phyloP scores from a whole-genome alignment of 35 echinoderm and acorn worm genomes.

The Patiria miniata region DNA sequence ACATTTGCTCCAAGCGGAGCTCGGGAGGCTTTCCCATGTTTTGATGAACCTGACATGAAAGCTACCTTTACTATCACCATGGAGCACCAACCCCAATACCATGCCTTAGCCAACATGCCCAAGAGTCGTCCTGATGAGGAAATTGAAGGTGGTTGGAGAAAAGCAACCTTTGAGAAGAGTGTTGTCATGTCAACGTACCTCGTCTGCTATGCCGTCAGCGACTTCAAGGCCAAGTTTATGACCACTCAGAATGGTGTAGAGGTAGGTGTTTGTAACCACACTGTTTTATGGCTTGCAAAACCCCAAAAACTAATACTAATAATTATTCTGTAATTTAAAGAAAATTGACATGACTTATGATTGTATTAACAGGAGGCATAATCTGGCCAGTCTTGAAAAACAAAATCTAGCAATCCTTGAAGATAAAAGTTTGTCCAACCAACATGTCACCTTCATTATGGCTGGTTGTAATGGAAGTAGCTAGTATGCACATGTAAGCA shows the following conservation, averaged over 20 bases:
- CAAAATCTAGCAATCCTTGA: too few relatives aligned
- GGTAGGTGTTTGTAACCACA: conserved; percentile 26
- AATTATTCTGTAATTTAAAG: too few relatives aligned
- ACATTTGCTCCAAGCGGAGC: conserved; percentile 87
- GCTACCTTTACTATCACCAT: conserved; percentile 77
- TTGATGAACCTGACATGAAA: conserved; percentile 97
- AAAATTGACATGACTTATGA: too few relatives aligned
- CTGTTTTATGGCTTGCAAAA: too few relatives aligned
- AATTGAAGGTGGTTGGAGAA: conserved; percentile 37
- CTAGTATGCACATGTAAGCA: too few relatives aligned
- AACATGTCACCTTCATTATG: too few relatives aligned
- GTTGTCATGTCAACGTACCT: conserved; percentile 90
- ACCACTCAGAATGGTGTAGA: conserved; percentile 45
- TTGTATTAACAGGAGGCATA: too few relatives aligned
- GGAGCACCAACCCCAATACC: conserved; percentile 56
- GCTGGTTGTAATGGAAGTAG: too few relatives aligned
- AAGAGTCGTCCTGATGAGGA: conserved; percentile 18
- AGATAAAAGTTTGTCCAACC: too few relatives aligned
- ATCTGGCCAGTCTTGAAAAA: too few relatives aligned
- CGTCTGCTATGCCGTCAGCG: conserved; percentile 78
- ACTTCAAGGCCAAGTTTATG: conserved; percentile 49
- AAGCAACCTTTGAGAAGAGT: conserved; percentile 65
- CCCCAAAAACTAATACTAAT: too few relatives aligned
- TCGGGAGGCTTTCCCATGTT: conserved; percentile 94
- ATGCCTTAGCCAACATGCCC: conserved; percentile 90